These are phyloP conservation scores for Temnothorax rugatulus DNA, from an alignment of 2,888 invertebrate genomes.

Conservation along the genomic window DNA sequence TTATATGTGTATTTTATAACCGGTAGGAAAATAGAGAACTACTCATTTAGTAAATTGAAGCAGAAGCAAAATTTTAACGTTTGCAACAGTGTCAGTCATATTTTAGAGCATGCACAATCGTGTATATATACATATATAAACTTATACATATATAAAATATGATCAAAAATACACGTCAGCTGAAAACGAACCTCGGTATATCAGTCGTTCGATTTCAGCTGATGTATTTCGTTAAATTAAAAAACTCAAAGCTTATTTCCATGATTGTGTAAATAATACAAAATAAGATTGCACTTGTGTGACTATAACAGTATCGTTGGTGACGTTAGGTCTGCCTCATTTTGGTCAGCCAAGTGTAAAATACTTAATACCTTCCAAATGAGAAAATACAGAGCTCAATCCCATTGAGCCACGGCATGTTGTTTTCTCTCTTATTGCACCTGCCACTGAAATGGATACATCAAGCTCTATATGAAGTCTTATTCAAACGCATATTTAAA, in stretches of 20 bases:
- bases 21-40: conserved; percentile 29
- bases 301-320: conserved; percentile 38
- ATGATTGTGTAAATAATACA: conserved; percentile 38
- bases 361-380: conserved; percentile 11
- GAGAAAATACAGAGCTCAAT: background rate
- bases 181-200: background rate
- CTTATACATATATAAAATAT: background rate
- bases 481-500: background rate
- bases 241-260: background rate
- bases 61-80: conserved; percentile 18
- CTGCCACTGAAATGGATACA: conserved; percentile 80
- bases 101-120: conserved; percentile 2
- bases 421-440: conserved; percentile 71
- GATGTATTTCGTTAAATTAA: conserved; percentile 24
- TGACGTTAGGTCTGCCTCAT: conserved; percentile 14
- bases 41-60: conserved; percentile 8
- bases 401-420: background rate
- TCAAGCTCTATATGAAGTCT: background rate
- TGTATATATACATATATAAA: background rate
- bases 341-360: conserved; percentile 6
- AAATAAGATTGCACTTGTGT: conserved; percentile 59
- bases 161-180: background rate
- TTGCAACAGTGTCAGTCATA: background rate
- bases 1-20: background rate
- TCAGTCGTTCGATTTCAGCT: background rate